Evolutionary conservation across 2,113 vertebrate genomes (phyloP), one percentile per base, ranked within the genome.

Genomic region (Phasianus colchicus): DNA sequence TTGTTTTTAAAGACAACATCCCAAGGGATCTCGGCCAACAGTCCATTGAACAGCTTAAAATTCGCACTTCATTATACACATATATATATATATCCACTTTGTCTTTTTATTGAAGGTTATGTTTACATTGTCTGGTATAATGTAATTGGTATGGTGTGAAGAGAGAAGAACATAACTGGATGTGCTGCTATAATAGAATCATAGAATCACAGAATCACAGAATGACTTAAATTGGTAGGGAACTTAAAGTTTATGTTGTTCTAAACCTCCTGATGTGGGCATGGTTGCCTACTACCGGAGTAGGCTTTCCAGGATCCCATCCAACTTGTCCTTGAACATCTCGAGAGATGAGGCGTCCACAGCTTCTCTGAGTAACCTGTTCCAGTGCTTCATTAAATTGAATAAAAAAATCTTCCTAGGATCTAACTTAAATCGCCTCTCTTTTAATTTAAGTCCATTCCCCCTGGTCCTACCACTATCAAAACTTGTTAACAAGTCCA

Each of bases 171-270:
- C 10, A 67, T 15, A 72, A 67, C 5, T 32, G 76, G 18, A 61
- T 43, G 9, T 0, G 0, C 24, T 71, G 21, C 29, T 8, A 25
- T 32, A 30, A 32, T 18, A 32, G 54, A 32, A 57, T 34, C 34
- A 32, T 18, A 32, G 54, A 32, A 57, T 32, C 54, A 32, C 19
- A 32, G 54, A 54, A 29, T 29, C 25, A 16, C 2, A 16, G 52
- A 57, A 57, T 57, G 15, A 19, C 17, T 57, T 57, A 19, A 18
- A 19, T 25, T 57, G 30, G 54, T 19, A 32, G 29, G 30, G 17
- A 19, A 18, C 29, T 57, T 32, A 57, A 32, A 19, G 17, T 32
- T 32, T 11, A 32, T 55, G 25, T 55, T 18, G 29, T 30, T 55
- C 54, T 10, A 32, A 57, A 16, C 29, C 54, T 32, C 24, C 54